Evolutionary conservation across 2,113 vertebrate genomes (phyloP), one percentile per base, ranked within the genome.

Genomic region (Heloderma charlesbogerti): DNA sequence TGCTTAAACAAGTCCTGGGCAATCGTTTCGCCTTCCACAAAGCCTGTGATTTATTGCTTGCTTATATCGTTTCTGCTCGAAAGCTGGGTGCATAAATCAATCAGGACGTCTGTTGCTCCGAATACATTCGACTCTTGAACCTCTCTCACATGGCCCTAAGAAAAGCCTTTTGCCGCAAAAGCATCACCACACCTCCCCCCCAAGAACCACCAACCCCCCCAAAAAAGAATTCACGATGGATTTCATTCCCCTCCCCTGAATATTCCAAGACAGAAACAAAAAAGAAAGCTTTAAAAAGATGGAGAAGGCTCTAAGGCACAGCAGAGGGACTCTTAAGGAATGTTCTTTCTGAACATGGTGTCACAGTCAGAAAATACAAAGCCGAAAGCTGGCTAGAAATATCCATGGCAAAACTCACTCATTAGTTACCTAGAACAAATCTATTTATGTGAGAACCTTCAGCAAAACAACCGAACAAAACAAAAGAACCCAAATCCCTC

Each of bases 1-100:
- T 92, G 82, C 92, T 93, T 66, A 57, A 48, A 84, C 0, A 25
- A 87, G 86, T 95, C 81, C 34, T 77, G 86, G 63, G 91, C 91
- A 95, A 92, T 86, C 84, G 54, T 63, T 66, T 92, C 86, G 74
- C 89, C 83, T 78, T 91, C 89, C 90, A 78, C 84, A 91, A 91
- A 67, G 51, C 22, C 84, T 45, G 12, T 82, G 91, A 89, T 91
- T 92, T 92, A 86, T 74, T 37, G 43, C 88, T 89, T 63, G 81
- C 87, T 90, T 88, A 79, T 13, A 88, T 72, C 88, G 48, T 74
- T 92, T 60, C 57, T 88, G 88, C 81, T 93, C 91, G 81, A 88
- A 84, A 92, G 85, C 93, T 13, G 67, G 88, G 40, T 0, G 12
- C 51, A 1, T 94, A 72, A 93, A 90, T 91, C 95, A 86, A 72